phyloP scores from a whole-genome alignment of 2,888 invertebrate genomes.

The Alloscopus bannaensis region DNA sequence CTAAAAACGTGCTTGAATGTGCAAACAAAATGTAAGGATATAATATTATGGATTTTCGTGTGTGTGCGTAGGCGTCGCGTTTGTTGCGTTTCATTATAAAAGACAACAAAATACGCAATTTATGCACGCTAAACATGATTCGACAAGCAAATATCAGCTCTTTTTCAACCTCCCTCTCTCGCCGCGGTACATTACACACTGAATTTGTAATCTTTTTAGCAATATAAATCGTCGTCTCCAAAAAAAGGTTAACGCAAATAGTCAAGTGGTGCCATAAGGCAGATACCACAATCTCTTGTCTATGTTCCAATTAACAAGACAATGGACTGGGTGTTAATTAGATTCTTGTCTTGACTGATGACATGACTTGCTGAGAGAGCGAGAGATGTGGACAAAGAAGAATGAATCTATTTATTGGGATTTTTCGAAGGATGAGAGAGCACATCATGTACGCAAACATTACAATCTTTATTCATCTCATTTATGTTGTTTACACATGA shows the following conservation, averaged over 20 bases:
- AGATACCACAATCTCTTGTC: constrained; percentile 4
- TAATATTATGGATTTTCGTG: too few species aligned
- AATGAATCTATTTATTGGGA: too few species aligned
- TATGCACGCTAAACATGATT: neutral
- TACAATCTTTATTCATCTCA: constrained; percentile 5
- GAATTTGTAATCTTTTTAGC: too few species aligned
- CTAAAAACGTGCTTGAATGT: too few species aligned
- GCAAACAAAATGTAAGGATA: too few species aligned
- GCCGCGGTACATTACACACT: neutral
- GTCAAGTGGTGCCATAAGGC: neutral
- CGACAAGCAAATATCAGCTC: too few species aligned
- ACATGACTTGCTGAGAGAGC: constrained; percentile 48
- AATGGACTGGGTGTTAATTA: constrained; percentile 65
- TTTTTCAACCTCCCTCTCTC: too few species aligned
- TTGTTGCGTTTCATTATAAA: neutral
- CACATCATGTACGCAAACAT: too few species aligned
- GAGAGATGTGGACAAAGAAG: too few species aligned
- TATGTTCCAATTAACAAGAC: constrained; percentile 65
- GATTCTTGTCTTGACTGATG: constrained; percentile 62
- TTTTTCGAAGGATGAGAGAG: too few species aligned
- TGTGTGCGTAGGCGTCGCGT: neutral
- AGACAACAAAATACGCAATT: neutral
- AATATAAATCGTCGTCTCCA: too few species aligned
- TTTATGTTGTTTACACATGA: constrained; percentile 26
- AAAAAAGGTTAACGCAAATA: neutral